These are phyloP conservation scores for Carassius gibelio DNA, from an alignment of 2,113 vertebrate species.

Conservation along the genomic window DNA sequence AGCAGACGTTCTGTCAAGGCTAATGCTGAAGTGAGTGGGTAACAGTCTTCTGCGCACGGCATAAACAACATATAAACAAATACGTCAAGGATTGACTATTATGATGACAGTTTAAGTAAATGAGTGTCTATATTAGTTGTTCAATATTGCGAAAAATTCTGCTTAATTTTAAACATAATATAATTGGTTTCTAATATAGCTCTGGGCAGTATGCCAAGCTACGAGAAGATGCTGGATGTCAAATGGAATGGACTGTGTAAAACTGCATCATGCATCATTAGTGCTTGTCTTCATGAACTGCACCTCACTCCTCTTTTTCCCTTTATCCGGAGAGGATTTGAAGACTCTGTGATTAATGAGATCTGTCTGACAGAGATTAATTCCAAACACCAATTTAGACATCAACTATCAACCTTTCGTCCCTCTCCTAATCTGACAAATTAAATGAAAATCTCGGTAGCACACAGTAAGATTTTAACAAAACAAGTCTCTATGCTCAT, in stretches of 20 bases:
- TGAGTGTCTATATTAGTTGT: too few species aligned
- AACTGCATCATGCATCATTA: neutral
- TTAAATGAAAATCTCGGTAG: neutral
- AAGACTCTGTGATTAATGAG: conserved; percentile 20
- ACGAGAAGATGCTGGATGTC: neutral
- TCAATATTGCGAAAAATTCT: neutral
- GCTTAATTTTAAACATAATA: neutral
- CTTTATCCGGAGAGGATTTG: conserved; percentile 12
- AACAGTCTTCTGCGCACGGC: neutral
- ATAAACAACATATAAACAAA: conserved; percentile 1
- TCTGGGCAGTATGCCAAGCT: neutral
- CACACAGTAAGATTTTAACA: neutral
- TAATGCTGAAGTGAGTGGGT: neutral
- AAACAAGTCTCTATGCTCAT: neutral
- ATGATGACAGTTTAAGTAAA: neutral
- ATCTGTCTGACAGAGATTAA: conserved; percentile 4
- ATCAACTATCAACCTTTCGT: neutral
- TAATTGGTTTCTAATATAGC: neutral
- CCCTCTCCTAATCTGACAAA: neutral
- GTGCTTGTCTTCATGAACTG: conserved; percentile 9
- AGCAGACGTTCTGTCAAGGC: conserved; percentile 18
- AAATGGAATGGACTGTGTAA: neutral
- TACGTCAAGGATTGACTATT: neutral
- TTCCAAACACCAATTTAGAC: neutral
- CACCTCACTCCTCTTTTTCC: neutral